Conservation (phyloP, 1,140 invertebrate species). For the Drosophila lini region DNA sequence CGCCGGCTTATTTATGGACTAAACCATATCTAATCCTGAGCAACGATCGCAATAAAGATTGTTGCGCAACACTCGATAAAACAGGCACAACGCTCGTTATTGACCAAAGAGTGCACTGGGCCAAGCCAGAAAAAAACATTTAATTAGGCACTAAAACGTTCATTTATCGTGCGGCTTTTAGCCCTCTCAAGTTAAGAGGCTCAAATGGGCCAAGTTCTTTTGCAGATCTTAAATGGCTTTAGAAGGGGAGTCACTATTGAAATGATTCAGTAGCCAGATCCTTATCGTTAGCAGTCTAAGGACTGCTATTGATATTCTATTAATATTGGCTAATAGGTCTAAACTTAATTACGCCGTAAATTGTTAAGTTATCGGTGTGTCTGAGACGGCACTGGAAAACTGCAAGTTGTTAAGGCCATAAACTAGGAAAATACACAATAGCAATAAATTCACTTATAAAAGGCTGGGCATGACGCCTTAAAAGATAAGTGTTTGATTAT, state of each 20-base stretch:
- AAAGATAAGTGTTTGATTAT: neutral
- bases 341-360: slow-evolving; percentile 14
- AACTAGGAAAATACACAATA: neutral
- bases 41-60: slow-evolving; percentile 49
- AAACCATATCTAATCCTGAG: slow-evolving; percentile 56
- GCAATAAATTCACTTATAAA: slow-evolving; percentile 6
- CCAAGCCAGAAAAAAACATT: neutral
- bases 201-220: neutral
- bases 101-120: slow-evolving; percentile 18
- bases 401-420: slow-evolving; percentile 25
- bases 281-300: slow-evolving; percentile 7
- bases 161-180: neutral
- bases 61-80: slow-evolving; percentile 37
- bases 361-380: slow-evolving; percentile 10
- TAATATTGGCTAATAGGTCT: neutral
- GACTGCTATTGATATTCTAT: neutral
- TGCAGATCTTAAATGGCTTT: neutral
- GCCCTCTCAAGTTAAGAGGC: neutral
- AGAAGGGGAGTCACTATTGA: slow-evolving; percentile 6
- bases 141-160: slow-evolving; percentile 25
- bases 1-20: slow-evolving; percentile 55
- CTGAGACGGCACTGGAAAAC: slow-evolving; percentile 15
- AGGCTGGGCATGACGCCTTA: neutral
- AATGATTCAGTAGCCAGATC: slow-evolving; percentile 12
- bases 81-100: neutral